Evolutionary conservation across 2,113 vertebrate genomes (phyloP).

Genomic region (Tachycineta bicolor): DNA sequence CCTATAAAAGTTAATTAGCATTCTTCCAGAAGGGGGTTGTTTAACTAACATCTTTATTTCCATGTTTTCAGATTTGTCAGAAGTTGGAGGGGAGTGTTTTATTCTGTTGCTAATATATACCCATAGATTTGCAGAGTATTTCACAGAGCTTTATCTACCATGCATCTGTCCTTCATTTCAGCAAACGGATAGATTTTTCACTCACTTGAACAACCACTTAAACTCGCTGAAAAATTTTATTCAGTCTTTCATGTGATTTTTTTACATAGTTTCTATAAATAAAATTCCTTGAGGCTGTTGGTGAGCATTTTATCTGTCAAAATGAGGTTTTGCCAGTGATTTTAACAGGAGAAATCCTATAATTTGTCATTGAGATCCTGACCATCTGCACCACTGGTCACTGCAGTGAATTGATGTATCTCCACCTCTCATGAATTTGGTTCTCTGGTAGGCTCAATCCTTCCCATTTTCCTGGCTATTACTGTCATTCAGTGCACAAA

Average conservation of each 20-base stretch:
- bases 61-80: constrained; percentile 60
- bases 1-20: constrained; percentile 69
- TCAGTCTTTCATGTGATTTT: background rate
- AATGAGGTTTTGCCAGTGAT: background rate
- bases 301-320: background rate
- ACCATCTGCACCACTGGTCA: rapidly evolving
- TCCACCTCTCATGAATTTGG: background rate
- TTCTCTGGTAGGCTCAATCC: background rate
- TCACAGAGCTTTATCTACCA: background rate
- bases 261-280: background rate
- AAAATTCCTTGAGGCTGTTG: background rate
- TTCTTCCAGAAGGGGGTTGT: constrained; percentile 60
- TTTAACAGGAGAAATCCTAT: background rate
- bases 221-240: background rate
- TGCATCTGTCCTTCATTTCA: constrained; percentile 20
- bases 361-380: background rate
- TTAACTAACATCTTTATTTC: constrained; percentile 59
- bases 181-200: background rate
- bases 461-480: background rate
- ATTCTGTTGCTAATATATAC: constrained; percentile 54
- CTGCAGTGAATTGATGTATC: background rate
- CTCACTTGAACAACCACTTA: background rate
- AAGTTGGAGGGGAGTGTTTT: constrained; percentile 44
- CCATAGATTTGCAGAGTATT: constrained; percentile 44
- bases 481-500: background rate